These are phyloP conservation scores for Setophaga petechia DNA, from an alignment of 2,113 vertebrate species.

Conservation along the genomic window DNA sequence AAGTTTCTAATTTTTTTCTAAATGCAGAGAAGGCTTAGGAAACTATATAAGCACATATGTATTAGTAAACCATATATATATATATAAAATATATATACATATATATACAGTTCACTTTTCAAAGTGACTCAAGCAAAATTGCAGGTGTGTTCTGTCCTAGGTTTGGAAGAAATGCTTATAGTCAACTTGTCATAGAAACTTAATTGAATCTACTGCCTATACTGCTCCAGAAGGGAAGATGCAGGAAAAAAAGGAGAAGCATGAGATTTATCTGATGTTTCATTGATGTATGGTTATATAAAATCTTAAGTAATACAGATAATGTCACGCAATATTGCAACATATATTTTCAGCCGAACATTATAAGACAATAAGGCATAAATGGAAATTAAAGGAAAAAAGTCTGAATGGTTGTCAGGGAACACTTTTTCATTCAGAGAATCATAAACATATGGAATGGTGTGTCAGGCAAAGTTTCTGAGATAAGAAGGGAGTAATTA, in stretches of 20 bases:
- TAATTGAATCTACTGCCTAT: conserved; percentile 79
- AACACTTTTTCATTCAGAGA: conserved; percentile 81
- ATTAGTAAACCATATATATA: background rate
- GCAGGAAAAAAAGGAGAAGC: conserved; percentile 54
- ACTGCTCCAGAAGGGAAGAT: conserved; percentile 61
- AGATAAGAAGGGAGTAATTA: conserved; percentile 77
- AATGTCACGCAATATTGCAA: conserved; percentile 83
- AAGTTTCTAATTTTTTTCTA: background rate
- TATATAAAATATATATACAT: background rate
- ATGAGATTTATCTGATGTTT: conserved; percentile 80
- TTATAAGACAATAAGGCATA: conserved; percentile 84
- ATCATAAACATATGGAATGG: conserved; percentile 83
- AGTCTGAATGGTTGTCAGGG: conserved; percentile 78
- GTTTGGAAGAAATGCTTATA: conserved; percentile 77
- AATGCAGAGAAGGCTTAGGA: background rate
- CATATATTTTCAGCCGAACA: conserved; percentile 81
- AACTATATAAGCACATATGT: background rate
- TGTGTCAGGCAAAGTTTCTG: conserved; percentile 80
- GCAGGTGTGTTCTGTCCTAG: conserved; percentile 64
- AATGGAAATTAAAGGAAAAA: conserved; percentile 82
- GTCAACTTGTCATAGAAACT: conserved; percentile 77
- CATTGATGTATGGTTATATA: conserved; percentile 80
- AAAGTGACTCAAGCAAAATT: conserved; percentile 71
- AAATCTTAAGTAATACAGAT: conserved; percentile 85
- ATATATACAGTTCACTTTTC: conserved; percentile 24